phyloP scores from a whole-genome alignment of 2,888 invertebrate species.

The Notodonta ziczac region DNA sequence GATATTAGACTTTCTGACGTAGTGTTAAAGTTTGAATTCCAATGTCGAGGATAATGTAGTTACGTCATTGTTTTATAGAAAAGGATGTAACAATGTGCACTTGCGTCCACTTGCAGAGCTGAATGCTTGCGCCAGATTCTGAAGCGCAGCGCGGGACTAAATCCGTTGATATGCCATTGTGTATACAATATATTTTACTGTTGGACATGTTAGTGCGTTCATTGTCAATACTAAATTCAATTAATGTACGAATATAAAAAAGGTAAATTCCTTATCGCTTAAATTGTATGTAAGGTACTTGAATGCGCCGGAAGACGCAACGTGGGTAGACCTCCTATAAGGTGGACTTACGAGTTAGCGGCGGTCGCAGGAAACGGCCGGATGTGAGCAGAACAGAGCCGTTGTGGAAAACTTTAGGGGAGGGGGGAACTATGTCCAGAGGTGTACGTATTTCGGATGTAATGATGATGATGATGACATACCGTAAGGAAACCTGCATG shows the following conservation, averaged over 20 bases:
- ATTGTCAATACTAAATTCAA: conserved; percentile 2
- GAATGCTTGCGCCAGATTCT: conserved; percentile 74
- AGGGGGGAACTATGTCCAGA: no score
- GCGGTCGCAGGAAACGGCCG: no score
- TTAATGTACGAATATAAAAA: background rate
- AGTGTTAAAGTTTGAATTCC: rapidly evolving
- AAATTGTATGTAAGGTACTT: no score
- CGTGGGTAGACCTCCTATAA: no score
- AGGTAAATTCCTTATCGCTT: no score
- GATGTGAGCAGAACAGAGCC: no score
- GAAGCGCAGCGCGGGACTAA: conserved; percentile 62
- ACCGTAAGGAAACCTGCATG: no score
- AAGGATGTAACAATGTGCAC: conserved; percentile 71
- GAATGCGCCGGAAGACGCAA: no score
- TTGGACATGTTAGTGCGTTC: background rate
- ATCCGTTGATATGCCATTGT: conserved; percentile 49
- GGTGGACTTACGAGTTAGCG: no score
- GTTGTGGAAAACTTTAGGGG: no score
- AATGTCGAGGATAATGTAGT: conserved; percentile 9
- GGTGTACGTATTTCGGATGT: no score
- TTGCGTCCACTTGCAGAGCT: conserved; percentile 69
- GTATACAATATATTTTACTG: conserved; percentile 29
- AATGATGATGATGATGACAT: no score
- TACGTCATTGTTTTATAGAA: conserved; percentile 27
- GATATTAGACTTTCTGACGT: conserved; percentile 4